Evolutionary conservation across 2,888 invertebrate genomes (phyloP).

Genomic region (Aporophyla lueneburgensis): DNA sequence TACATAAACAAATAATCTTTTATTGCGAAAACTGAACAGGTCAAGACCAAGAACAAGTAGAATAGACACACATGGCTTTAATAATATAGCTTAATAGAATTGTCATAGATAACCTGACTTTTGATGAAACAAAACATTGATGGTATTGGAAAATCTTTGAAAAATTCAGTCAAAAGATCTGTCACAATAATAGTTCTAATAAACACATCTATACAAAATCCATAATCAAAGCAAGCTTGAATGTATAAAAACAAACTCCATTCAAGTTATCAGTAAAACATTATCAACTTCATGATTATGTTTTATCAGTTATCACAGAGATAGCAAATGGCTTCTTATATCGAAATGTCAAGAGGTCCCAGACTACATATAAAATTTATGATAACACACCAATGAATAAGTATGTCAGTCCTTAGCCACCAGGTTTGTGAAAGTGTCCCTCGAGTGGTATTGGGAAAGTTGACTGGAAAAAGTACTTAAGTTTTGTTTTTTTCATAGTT

Average conservation of each 20-base stretch:
- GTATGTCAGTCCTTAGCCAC: conserved; percentile 17
- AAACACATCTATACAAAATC: background rate
- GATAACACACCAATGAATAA: conserved; percentile 13
- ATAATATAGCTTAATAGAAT: background rate
- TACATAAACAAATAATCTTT: background rate
- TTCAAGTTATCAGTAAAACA: conserved; percentile 49
- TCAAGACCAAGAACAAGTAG: background rate
- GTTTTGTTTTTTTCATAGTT: background rate
- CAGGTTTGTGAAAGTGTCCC: conserved; percentile 29
- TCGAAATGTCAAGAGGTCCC: conserved; percentile 31
- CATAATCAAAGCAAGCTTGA: background rate
- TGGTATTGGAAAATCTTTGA: background rate
- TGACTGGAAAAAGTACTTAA: conserved; percentile 15
- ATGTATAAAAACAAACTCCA: conserved; percentile 35
- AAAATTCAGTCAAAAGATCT: background rate
- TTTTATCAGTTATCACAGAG: conserved; percentile 54
- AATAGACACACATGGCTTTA: background rate
- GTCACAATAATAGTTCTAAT: background rate
- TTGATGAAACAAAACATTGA: background rate
- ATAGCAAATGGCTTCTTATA: conserved; percentile 34
- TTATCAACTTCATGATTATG: conserved; percentile 60
- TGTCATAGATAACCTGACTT: conserved; percentile 37
- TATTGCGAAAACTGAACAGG: background rate
- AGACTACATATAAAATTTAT: conserved; percentile 22
- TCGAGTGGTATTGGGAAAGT: background rate